Conservation (phyloP, 2,113 vertebrate species). For the Atrichornis clamosus region DNA sequence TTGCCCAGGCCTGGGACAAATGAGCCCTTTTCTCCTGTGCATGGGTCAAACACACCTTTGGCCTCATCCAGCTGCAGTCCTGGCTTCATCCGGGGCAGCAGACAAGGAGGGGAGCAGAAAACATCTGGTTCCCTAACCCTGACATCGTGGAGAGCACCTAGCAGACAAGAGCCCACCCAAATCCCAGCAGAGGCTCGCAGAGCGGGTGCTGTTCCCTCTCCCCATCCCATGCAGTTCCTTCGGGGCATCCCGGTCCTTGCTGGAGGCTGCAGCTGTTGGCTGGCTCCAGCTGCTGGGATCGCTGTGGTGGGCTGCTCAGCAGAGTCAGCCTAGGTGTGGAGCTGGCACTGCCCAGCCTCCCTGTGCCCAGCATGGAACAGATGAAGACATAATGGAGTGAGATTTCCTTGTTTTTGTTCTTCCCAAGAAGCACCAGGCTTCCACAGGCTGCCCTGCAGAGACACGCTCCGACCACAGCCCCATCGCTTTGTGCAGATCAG, state of each 20-base stretch:
- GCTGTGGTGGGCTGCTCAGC: not conserved
- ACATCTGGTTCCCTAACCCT: not conserved
- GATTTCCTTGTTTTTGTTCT: not conserved
- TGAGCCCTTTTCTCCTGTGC: accelerated
- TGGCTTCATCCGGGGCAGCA: accelerated
- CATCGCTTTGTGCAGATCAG: accelerated
- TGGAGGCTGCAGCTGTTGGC: not conserved
- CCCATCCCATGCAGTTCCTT: accelerated
- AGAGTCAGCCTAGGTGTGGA: not conserved
- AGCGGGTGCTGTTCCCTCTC: not conserved
- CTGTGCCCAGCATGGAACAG: not conserved
- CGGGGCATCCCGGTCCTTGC: not conserved
- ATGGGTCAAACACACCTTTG: accelerated
- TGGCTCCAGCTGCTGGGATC: not conserved
- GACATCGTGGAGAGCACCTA: not conserved
- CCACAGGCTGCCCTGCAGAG: not conserved
- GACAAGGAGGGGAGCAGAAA: not conserved
- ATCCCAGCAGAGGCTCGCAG: not conserved
- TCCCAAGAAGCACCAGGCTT: not conserved
- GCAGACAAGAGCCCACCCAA: not conserved
- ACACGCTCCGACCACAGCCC: accelerated
- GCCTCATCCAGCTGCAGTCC: not conserved
- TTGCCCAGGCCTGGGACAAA: not conserved
- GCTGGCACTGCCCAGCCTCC: not conserved
- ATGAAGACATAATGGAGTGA: not conserved